Base-by-base conservation (phyloP, 2,888 invertebrate genomes). In the Torymus texanus region DNA sequence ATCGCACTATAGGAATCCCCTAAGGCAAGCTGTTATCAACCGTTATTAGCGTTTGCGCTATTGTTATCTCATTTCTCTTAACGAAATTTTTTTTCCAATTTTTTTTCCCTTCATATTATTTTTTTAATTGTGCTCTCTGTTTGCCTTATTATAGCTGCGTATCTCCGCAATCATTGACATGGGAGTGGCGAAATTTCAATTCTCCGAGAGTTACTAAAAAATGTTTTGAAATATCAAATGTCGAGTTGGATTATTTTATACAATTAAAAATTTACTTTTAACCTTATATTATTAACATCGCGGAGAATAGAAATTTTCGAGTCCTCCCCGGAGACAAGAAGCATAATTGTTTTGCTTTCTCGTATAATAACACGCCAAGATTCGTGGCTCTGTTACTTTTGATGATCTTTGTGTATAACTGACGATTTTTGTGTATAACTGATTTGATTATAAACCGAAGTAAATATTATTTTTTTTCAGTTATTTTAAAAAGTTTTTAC, bases 1-100 rank as follows among this genome's bases (percentile, higher is more conserved):
- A 92, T 80, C 80, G 73, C 93, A 92, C 92, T 93, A 94, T 93
- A 93, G 93, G 92, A 94, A 93, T 91, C 94, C 94, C 92, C 93
- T 94, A 93, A 94, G 94, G 94, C 94, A 94, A 94, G 94, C 93
- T 88, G 89, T 88, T 89, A 89, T 87, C 87, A 89, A 89, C 86
- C 87, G 88, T 89, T 89, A 88, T 89, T 88, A 88, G 84, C 84
- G 87, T 88, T 88, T 87, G 86, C 87, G 84, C 85, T 78, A 85
- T 21, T 65, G 18, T 70, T 24, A 56, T 59, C 51, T 84, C 83
- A 79, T 82, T 82, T 82, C 55, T 82, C 70, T 83, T 85, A 41
- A 41, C 8, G 41, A 41, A 41, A 41, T 73, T 62, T 53, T 55
- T 65, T 68, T 2, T 53, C 29, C n/a, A 58, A 58, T 24, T 59